Evolutionary conservation across 2,888 invertebrate species (phyloP), one percentile per base, ranked within the genome.

Genomic region (Phalera bucephala): DNA sequence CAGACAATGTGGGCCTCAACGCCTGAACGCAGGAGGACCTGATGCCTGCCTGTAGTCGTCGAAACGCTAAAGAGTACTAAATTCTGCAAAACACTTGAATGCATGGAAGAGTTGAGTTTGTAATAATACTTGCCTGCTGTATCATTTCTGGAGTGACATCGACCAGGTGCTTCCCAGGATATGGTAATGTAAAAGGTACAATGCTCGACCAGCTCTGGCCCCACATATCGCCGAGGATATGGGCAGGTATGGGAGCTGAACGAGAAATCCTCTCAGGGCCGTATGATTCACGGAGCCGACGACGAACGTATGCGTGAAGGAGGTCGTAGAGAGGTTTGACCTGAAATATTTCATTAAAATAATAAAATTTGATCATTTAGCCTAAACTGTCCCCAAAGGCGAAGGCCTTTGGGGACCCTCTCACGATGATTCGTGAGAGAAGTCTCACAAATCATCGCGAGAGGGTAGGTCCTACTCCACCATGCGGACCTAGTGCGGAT

Each of bases 211-310:
- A 97, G 27, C 94, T 94, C 78, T 97, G 97, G 0, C 92, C 96
- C 94, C 96, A 97, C 94, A 97, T 96, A 68, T 97, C 97, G 0
- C 97, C 97, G 3, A 97, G 90, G 36, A 97, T 91, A 63, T 97
- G 96, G 0, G 96, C 95, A 0, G 97, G 96, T 25, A 97, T 90
- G 0, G 96, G 96, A 0, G 96, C 96, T 23, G 95, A 93, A 1
- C 94, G 88, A 52, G 94, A 94, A 32, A 95, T 93, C 52, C 94
- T 92, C 64, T 96, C 95, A 0, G 95, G 95, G 0, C 97, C 97
- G 65, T 97, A 97, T 15, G 94, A 91, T 63, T 96, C 94, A 0
- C 95, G 92, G 9, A 98, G 90, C 64, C 95, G 95, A 37, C 95
- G 92, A 15, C 98, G 92, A 0, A 97, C 95, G 77, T 97, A 98